Evolutionary conservation across 1,140 invertebrate genomes (phyloP).

Genomic region (Ceratina japonica): DNA sequence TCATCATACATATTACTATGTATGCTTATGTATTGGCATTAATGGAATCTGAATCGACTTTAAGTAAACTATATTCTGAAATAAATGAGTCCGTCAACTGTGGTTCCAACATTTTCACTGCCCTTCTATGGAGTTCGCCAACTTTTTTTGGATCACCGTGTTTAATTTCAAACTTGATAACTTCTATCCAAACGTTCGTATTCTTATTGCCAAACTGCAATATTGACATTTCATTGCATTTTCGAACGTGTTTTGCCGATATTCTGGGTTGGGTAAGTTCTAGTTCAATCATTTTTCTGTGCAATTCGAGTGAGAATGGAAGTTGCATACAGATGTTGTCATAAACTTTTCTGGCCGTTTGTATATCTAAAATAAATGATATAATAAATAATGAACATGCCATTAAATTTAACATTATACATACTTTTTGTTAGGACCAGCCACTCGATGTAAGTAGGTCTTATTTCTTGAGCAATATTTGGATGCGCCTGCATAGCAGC

Average conservation of each 20-base stretch:
- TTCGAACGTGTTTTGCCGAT: slow-evolving; percentile 71
- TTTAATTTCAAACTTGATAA: slow-evolving; percentile 81
- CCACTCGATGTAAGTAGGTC: slow-evolving; percentile 79
- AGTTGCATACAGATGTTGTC: slow-evolving; percentile 70
- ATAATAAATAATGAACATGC: slow-evolving; percentile 14
- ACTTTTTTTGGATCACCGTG: slow-evolving; percentile 76
- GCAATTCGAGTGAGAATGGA: slow-evolving; percentile 78
- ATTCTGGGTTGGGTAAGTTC: slow-evolving; percentile 77
- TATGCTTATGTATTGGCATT: slow-evolving; percentile 12
- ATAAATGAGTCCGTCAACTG: slow-evolving; percentile 71
- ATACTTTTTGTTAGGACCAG: slow-evolving; percentile 75
- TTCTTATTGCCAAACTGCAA: slow-evolving; percentile 79
- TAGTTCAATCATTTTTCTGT: slow-evolving; percentile 79
- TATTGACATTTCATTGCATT: slow-evolving; percentile 76
- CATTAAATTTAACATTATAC: slow-evolving; percentile 4
- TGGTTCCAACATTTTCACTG: slow-evolving; percentile 77
- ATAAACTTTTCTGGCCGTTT: slow-evolving; percentile 76
- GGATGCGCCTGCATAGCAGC: slow-evolving; percentile 71
- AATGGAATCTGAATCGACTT: slow-evolving; percentile 64
- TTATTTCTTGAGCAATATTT: slow-evolving; percentile 74
- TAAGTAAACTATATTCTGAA: slow-evolving; percentile 69
- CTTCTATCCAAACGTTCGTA: slow-evolving; percentile 82
- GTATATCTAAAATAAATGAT: slow-evolving; percentile 69
- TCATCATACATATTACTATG: neutral
- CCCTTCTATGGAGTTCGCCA: slow-evolving; percentile 77